Evolutionary conservation across 2,888 invertebrate genomes (phyloP), one percentile per base, ranked within the genome.

Genomic region (Hyalella azteca): DNA sequence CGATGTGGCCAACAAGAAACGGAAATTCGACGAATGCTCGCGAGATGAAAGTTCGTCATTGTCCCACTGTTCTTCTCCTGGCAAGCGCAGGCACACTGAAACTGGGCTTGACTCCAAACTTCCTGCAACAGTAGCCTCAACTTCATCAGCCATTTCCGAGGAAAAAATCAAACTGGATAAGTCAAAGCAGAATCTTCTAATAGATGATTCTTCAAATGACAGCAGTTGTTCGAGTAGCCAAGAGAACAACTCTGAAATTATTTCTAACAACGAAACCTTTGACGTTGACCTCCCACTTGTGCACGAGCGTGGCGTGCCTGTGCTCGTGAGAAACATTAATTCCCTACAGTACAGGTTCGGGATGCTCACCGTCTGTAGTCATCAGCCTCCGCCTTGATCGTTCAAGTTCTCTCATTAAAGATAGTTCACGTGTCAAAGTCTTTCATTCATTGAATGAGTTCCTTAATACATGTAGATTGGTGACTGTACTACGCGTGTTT

Each of bases 311-410:
- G 75, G 75, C 26, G 40, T 75, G 13, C 45, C 49, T 29, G 82
- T 82, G 49, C 73, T 82, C 11, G 73, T 80, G 22, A 78, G 82
- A 49, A 80, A 80, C 49, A 76, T 76, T 29, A 60, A 60, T 22
- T 78, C 66, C 29, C n/a, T 79, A 1, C 78, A 82, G 36, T 82
- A 82, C 40, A 75, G 75, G 22, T 75, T 45, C 22, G 75, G 41
- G n/a, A 22, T 75, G 75, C 45, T 75, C 2, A 75, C 75, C 7
- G 13, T 75, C 3, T 45, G 75, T 39, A 15, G 26, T 22, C 40
- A 75, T 3, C 75, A 75, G 22, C 75, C 75, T 7, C 75, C 75
- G 11, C 32, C 75, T 45, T 75, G 75, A 75, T 75, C n/a, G n/a
- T n/a, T n/a, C n/a, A n/a, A n/a, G n/a, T n/a, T n/a, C n/a, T n/a